phyloP scores from a whole-genome alignment of 1,140 invertebrate genomes.

The Batillaria attramentaria region DNA sequence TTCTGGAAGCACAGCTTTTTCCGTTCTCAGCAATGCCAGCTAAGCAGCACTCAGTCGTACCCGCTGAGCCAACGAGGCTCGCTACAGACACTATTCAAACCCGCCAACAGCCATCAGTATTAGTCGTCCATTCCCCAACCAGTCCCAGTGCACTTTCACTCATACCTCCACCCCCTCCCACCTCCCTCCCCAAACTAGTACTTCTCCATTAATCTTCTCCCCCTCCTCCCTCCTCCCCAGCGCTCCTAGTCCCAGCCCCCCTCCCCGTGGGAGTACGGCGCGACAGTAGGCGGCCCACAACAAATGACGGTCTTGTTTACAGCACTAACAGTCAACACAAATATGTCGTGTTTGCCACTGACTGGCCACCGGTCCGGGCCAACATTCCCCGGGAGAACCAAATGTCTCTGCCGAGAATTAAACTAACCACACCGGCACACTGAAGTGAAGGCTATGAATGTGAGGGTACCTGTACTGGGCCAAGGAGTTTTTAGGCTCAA shows the following conservation, averaged over 20 bases:
- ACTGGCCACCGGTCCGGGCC: not conserved
- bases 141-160: not conserved
- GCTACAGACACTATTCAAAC: too few relatives aligned
- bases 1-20: too few relatives aligned
- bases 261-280: not conserved
- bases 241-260: not conserved
- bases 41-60: too few relatives aligned
- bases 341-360: not conserved
- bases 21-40: too few relatives aligned
- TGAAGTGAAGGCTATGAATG: too few relatives aligned
- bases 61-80: too few relatives aligned
- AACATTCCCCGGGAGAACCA: not conserved
- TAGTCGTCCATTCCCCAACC: not conserved
- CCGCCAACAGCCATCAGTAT: too few relatives aligned
- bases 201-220: not conserved
- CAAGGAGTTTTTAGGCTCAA: too few relatives aligned
- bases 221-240: not conserved
- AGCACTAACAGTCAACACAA: constrained; percentile 8
- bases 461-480: too few relatives aligned
- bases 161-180: not conserved
- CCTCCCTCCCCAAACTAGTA: too few relatives aligned
- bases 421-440: too few relatives aligned
- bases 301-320: constrained; percentile 1
- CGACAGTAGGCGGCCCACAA: not conserved
- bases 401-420: too few relatives aligned